Conservation (phyloP, 2,888 invertebrate species). For the Drosophila multiciliata region DNA sequence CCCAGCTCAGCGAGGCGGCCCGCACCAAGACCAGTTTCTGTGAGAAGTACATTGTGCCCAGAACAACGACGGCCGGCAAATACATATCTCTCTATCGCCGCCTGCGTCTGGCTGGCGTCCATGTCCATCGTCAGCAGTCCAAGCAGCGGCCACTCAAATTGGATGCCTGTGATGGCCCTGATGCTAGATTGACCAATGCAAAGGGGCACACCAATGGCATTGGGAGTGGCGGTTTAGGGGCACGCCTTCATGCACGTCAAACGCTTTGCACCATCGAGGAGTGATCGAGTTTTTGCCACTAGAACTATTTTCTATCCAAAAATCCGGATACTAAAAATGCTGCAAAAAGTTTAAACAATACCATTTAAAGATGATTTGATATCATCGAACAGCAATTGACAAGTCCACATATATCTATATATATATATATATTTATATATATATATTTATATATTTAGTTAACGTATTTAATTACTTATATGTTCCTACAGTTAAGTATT, state of each 20-base stretch:
- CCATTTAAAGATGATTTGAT: neutral
- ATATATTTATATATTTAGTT: neutral
- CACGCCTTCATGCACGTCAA: conserved; percentile 63
- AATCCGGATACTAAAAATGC: neutral
- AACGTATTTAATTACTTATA: conserved; percentile 11
- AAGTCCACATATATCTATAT: neutral
- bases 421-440: too few relatives aligned
- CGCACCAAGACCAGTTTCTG: conserved; percentile 89
- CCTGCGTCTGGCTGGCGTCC: conserved; percentile 86
- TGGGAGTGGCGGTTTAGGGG: conserved; percentile 55
- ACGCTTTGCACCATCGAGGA: conserved; percentile 82
- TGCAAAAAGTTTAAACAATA: neutral
- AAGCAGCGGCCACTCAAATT: conserved; percentile 39
- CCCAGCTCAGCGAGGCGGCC: conserved; percentile 89
- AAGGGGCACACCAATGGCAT: conserved; percentile 45
- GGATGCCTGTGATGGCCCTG: conserved; percentile 42
- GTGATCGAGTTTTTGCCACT: conserved; percentile 33
- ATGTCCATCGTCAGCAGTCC: conserved; percentile 85
- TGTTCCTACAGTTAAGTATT: conserved; percentile 37
- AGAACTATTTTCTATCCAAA: neutral
- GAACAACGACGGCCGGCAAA: conserved; percentile 92
- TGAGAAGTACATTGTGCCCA: conserved; percentile 92
- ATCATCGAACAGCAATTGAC: neutral
- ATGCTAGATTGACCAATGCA: conserved; percentile 34
- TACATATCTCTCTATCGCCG: conserved; percentile 93